Conservation (phyloP, 2,113 vertebrate genomes). For the Saccopteryx leptura region DNA sequence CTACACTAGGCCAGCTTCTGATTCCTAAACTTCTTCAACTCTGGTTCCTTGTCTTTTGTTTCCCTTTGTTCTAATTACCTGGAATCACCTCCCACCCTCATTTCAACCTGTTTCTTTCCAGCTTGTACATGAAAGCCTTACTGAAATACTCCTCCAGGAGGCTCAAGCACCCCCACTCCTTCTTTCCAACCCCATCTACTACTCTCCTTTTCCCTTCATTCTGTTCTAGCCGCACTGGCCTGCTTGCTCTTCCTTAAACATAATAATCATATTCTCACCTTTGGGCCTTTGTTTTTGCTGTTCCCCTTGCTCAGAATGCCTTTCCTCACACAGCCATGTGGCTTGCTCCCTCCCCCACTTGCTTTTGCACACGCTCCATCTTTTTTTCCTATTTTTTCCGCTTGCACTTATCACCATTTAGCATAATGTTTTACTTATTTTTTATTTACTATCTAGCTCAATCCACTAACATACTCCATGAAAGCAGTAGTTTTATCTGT, state of each 20-base stretch:
- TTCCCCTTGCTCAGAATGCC: conserved; percentile 10
- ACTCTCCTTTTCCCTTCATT: neutral
- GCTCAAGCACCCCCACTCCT: neutral
- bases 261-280: conserved; percentile 36
- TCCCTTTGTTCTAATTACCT: conserved; percentile 49
- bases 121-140: neutral
- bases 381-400: conserved; percentile 6
- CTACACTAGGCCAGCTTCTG: neutral
- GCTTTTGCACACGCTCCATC: neutral
- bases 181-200: neutral
- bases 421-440: conserved; percentile 5
- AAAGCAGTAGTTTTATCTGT: conserved; percentile 10
- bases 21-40: neutral
- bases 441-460: conserved; percentile 33
- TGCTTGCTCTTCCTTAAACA: neutral
- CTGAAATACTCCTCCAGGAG: neutral
- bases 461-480: neutral
- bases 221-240: neutral
- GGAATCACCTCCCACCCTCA: neutral
- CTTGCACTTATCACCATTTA: neutral
- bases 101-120: neutral
- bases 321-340: neutral
- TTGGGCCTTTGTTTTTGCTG: conserved; percentile 23
- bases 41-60: conserved; percentile 29
- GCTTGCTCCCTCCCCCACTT: conserved; percentile 22